Base-by-base conservation (phyloP, 1,140 invertebrate genomes). In the Dendroctonus ponderosae region DNA sequence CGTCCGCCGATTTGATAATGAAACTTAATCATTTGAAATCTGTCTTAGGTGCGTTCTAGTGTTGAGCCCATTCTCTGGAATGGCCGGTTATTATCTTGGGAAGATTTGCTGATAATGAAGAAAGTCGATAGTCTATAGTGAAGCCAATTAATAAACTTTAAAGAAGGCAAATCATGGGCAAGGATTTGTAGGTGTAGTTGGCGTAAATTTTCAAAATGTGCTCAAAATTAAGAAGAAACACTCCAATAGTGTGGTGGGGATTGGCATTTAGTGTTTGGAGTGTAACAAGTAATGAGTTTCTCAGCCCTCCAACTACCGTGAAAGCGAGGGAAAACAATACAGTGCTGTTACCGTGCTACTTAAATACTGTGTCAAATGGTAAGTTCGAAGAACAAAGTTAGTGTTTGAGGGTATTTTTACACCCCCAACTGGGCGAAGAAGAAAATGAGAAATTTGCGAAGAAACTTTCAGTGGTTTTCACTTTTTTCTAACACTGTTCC, bases 261-360 rank as follows among this genome's bases (percentile, higher is more conserved):
- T 46, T 66, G 0, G 26, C 38, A 5, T 42, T 58, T 40, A 51
- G 50, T 59, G 54, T 60, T 42, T 42, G 14, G 11, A 69, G 48
- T 59, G 64, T 53, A 7, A 51, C 53, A 26, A 65, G 60, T 7
- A 65, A 61, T n/a, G 74, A 77, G 12, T 83, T 84, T 72, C 82
- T 84, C 70, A 87, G 85, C 79, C 80, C 84, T 11, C 85, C 89
- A 0, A 88, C 87, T 2, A 88, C 84, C n/a, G 85, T 91, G 7
- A 90, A 89, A 76, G 86, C 84, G 6, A 85, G 83, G 58, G 87
- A 90, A 76, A 90, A 90, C 75, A 86, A 90, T 61, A 89, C 86
- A 0, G 87, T 91, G 2, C 70, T 89, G 26, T 74, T 92, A 57
- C 90, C 91, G 0, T 92, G 90, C 76, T 85, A 88, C 75, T 79